A percentile compares a stretch with the other conserved stretches of the same genome.
These are phyloP conservation scores for Ochlodes sylvanus DNA, from an alignment of 2,888 invertebrate species.

Conservation along the genomic window DNA sequence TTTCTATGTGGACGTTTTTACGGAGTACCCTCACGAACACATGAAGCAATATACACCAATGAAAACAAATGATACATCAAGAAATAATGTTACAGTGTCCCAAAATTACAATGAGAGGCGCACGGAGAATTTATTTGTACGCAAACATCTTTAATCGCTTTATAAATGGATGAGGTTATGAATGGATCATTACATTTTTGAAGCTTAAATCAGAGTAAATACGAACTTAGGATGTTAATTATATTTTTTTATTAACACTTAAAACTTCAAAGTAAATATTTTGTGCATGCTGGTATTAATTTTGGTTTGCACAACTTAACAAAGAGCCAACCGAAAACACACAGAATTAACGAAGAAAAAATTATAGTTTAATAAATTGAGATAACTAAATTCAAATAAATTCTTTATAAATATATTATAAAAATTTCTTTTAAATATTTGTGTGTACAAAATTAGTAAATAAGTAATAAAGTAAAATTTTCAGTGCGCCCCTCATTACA, in stretches of 20 bases:
- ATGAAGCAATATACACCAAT: slow-evolving; percentile 59
- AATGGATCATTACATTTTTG: too few relatives aligned
- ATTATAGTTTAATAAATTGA: too few relatives aligned
- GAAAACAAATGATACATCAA: slow-evolving; percentile 51
- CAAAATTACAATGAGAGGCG: slow-evolving; percentile 49
- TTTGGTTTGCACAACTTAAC: too few relatives aligned
- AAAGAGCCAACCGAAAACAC: too few relatives aligned
- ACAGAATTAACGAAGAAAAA: too few relatives aligned
- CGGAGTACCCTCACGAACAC: slow-evolving; percentile 32
- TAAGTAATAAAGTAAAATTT: not conserved
- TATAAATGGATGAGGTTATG: not conserved
- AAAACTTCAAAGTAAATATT: too few relatives aligned
- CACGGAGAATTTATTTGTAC: slow-evolving; percentile 9
- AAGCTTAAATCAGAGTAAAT: too few relatives aligned
- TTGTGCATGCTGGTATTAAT: too few relatives aligned
- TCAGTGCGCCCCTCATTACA: slow-evolving; percentile 41
- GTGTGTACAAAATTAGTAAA: slow-evolving; percentile 17
- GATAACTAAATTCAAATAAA: too few relatives aligned
- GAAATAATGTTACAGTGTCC: slow-evolving; percentile 61
- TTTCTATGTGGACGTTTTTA: not conserved
- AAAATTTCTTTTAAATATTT: slow-evolving; percentile 9
- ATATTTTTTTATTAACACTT: not conserved
- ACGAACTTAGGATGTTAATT: too few relatives aligned
- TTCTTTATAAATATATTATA: too few relatives aligned
- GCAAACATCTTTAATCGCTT: not conserved